Evolutionary conservation across 2,888 invertebrate species (phyloP).

Genomic region (Eulithis prunata): DNA sequence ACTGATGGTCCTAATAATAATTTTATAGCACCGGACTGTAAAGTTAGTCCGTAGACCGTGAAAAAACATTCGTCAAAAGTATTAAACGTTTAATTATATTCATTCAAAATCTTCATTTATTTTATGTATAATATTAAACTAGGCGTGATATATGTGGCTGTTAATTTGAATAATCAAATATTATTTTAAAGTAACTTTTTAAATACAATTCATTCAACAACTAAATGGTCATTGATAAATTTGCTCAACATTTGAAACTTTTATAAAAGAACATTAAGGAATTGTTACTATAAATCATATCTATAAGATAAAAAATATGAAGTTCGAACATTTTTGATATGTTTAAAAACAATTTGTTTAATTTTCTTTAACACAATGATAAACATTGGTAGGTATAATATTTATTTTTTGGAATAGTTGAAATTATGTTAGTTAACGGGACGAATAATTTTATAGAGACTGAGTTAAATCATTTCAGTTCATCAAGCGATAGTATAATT

Average conservation of each 20-base stretch:
- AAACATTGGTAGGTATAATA: not conserved
- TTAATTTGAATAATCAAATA: no score
- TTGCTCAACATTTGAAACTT: constrained; percentile 66
- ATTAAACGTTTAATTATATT: no score
- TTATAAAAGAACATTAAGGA: constrained; percentile 51
- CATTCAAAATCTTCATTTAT: no score
- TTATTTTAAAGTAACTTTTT: not conserved
- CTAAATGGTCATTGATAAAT: constrained; percentile 50
- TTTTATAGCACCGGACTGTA: no score
- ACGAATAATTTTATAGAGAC: constrained; percentile 37
- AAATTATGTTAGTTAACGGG: constrained; percentile 4
- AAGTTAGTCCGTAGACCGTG: no score
- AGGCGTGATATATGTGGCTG: not conserved
- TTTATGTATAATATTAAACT: not conserved
- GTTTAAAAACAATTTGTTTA: constrained; percentile 23
- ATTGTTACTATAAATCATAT: constrained; percentile 45
- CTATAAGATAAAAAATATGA: constrained; percentile 22
- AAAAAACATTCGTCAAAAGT: no score
- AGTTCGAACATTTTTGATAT: constrained; percentile 2
- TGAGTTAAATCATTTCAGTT: constrained; percentile 36
- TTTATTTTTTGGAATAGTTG: constrained; percentile 4
- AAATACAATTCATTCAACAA: constrained; percentile 5
- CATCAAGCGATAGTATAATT: constrained; percentile 6
- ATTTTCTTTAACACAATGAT: constrained; percentile 16
- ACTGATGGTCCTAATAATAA: no score